Evolutionary conservation across 2,888 invertebrate species (phyloP).

Genomic region (Synergus japonicus): DNA sequence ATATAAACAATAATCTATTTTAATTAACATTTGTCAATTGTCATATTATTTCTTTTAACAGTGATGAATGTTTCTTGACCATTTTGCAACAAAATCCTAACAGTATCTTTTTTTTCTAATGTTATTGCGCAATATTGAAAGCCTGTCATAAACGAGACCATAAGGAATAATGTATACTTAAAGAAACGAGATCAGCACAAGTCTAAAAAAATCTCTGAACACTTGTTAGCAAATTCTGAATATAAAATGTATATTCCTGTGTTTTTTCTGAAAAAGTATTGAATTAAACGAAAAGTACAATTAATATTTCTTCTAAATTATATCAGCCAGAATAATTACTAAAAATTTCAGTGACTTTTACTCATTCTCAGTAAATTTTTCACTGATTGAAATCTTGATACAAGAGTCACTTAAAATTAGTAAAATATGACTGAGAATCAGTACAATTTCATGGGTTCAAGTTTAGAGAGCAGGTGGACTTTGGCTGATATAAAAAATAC

Average conservation of each 20-base stretch:
- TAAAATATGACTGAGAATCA: too few species aligned
- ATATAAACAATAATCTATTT: not conserved
- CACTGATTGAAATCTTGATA: too few species aligned
- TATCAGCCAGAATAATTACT: too few species aligned
- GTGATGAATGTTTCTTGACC: not conserved
- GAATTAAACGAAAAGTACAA: too few species aligned
- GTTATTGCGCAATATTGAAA: slow-evolving; percentile 13
- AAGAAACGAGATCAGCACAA: not conserved
- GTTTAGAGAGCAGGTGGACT: too few species aligned
- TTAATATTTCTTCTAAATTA: too few species aligned
- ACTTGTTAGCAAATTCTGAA: not conserved
- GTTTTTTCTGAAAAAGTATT: not conserved
- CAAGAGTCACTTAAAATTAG: too few species aligned
- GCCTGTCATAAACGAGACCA: slow-evolving; percentile 30
- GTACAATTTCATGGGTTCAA: too few species aligned
- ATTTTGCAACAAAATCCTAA: slow-evolving; percentile 27
- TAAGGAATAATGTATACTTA: slow-evolving; percentile 3
- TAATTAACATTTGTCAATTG: not conserved
- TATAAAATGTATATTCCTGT: not conserved
- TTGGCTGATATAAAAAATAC: too few species aligned
- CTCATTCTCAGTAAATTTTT: too few species aligned
- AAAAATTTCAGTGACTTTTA: too few species aligned
- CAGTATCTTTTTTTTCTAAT: slow-evolving; percentile 24
- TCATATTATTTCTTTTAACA: not conserved
- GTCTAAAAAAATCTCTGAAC: not conserved